These are phyloP conservation scores for Puffinus mauretanicus DNA, from an alignment of 2,113 vertebrate species.

Conservation along the genomic window DNA sequence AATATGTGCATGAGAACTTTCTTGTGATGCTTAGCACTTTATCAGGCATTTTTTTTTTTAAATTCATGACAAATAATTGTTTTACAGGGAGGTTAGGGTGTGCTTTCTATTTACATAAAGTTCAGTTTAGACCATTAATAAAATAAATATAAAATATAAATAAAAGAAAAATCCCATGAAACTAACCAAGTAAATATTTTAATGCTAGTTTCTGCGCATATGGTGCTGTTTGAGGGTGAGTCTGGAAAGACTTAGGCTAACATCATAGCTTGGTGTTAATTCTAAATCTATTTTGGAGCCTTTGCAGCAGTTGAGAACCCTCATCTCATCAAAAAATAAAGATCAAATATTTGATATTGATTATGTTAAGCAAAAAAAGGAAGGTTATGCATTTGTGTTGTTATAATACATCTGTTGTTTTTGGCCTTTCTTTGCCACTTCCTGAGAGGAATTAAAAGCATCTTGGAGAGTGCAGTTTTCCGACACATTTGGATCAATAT, in stretches of 20 bases:
- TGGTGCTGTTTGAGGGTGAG: background rate
- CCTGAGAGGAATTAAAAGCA: background rate
- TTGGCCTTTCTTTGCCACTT: background rate
- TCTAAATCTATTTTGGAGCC: background rate
- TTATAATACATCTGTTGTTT: background rate
- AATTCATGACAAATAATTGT: background rate
- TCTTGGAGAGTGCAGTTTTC: background rate
- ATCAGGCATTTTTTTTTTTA: background rate
- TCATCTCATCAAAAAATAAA: background rate
- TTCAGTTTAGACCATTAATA: background rate
- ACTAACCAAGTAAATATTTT: background rate
- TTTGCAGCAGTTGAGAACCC: background rate
- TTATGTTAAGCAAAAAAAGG: background rate
- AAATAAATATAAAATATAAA: slow-evolving; percentile 1
- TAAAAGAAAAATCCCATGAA: background rate
- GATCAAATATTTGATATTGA: background rate
- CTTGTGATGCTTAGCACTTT: background rate
- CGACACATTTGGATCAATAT: background rate
- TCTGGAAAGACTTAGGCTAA: background rate
- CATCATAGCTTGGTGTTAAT: background rate
- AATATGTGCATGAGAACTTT: background rate
- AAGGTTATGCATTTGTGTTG: background rate
- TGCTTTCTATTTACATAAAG: background rate
- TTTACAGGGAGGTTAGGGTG: background rate
- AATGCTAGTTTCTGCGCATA: background rate